Conservation (phyloP, 2,888 invertebrate genomes). For the Platycnemis pennipes region DNA sequence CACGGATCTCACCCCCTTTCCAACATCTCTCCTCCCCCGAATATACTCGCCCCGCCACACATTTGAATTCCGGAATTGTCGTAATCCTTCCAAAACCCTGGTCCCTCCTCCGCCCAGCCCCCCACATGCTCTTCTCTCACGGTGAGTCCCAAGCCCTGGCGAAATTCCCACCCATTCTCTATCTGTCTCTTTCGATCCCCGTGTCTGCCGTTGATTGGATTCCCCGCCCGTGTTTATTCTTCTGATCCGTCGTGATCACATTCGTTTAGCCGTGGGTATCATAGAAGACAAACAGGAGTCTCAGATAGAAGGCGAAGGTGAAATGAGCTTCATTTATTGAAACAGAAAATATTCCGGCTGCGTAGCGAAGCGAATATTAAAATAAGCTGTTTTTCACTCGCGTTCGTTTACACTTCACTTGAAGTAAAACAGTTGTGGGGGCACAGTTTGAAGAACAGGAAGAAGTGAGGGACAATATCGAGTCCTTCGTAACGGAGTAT, state of each 20-base stretch:
- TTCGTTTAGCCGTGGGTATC: background rate
- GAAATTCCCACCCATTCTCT: background rate
- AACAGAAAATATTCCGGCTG: background rate
- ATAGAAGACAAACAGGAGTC: background rate
- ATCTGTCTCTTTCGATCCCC: background rate
- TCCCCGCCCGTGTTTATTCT: background rate
- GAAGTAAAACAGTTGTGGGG: no score
- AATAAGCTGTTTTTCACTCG: no score
- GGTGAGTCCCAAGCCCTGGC: background rate
- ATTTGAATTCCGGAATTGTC: background rate
- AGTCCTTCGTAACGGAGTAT: no score
- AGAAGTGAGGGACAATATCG: no score
- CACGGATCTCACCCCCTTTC: background rate
- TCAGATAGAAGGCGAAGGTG: background rate
- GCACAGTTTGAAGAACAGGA: no score
- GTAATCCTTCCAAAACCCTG: background rate
- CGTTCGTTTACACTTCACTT: no score
- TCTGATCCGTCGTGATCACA: background rate
- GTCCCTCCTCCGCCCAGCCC: background rate
- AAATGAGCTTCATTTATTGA: background rate
- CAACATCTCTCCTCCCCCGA: background rate
- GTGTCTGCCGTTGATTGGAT: slow-evolving; percentile 3
- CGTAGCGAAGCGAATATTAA: no score
- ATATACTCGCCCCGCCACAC: background rate
- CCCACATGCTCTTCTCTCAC: background rate